A percentile compares a stretch with the other conserved stretches of the same genome.
These are phyloP conservation scores for Zeugodacus cucurbitae DNA, from an alignment of 1,140 invertebrate species.

Conservation along the genomic window DNA sequence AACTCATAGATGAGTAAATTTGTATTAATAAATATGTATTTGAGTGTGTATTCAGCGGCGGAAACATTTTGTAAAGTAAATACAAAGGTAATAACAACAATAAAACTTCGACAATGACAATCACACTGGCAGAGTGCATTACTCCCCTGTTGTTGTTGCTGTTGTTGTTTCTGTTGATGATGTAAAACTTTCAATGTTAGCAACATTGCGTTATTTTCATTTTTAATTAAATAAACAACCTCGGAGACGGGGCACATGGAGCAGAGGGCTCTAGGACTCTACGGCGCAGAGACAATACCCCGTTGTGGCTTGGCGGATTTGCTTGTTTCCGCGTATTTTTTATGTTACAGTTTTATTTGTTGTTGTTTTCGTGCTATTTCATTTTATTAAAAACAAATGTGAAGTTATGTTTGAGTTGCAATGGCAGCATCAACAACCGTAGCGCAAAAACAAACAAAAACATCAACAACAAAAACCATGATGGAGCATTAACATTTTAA, in stretches of 20 bases:
- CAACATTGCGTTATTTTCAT: constrained; percentile 24
- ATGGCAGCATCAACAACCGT: not conserved
- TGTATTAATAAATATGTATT: no score
- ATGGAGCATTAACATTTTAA: not conserved
- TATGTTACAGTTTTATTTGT: not conserved
- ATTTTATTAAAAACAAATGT: constrained; percentile 32
- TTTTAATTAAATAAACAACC: constrained; percentile 36
- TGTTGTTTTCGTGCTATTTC: not conserved
- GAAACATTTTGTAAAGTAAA: not conserved
- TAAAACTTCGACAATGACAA: not conserved
- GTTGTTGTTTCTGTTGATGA: not conserved
- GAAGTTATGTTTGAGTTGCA: constrained; percentile 14
- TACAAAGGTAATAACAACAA: not conserved
- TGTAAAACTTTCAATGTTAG: constrained; percentile 15
- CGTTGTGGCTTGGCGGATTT: constrained; percentile 52
- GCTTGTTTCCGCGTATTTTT: constrained; percentile 21
- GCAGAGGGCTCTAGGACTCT: not conserved
- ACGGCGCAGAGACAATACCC: not conserved
- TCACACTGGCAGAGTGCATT: not conserved
- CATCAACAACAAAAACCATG: not conserved
- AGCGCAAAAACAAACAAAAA: not conserved
- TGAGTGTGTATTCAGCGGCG: not conserved
- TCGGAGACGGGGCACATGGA: not conserved
- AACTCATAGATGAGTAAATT: not conserved
- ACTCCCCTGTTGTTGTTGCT: not conserved